Conservation (phyloP, 2,888 invertebrate species). For the Digitonthophagus gazella region DNA sequence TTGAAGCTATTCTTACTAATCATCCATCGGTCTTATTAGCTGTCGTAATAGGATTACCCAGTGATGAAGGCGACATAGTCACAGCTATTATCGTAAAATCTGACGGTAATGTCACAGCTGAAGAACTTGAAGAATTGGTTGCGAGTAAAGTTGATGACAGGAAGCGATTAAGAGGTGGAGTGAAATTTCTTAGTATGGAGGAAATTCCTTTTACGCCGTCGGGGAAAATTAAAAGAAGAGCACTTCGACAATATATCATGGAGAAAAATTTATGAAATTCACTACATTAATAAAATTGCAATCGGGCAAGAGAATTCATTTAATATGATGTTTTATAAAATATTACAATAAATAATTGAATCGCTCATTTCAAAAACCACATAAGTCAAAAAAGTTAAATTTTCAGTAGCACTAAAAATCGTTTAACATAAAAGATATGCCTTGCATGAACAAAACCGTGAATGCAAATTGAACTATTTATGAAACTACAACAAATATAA, state of each 20-base stretch:
- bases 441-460: no score
- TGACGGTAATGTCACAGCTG: slow-evolving; percentile 3
- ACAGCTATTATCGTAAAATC: slow-evolving; percentile 37
- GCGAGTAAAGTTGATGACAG: slow-evolving; percentile 16
- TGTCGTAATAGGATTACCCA: slow-evolving; percentile 42
- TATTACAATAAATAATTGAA: no score
- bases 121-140: slow-evolving; percentile 19
- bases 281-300: background rate
- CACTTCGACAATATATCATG: slow-evolving; percentile 15
- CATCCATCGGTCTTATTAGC: slow-evolving; percentile 41
- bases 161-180: slow-evolving; percentile 12
- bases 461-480: no score
- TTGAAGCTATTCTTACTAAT: slow-evolving; percentile 38
- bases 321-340: no score
- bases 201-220: slow-evolving; percentile 18
- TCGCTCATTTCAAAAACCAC: no score
- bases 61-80: slow-evolving; percentile 44
- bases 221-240: slow-evolving; percentile 19
- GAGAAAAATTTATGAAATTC: slow-evolving; percentile 1
- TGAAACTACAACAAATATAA: no score
- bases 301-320: no score
- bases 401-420: no score
- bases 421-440: no score
- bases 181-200: slow-evolving; percentile 12
- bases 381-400: no score